Percentiles rank a stretch among this genome's conserved stretches.
Conservation (phyloP, 2,888 invertebrate genomes). For the Diplazon laetatorius region DNA sequence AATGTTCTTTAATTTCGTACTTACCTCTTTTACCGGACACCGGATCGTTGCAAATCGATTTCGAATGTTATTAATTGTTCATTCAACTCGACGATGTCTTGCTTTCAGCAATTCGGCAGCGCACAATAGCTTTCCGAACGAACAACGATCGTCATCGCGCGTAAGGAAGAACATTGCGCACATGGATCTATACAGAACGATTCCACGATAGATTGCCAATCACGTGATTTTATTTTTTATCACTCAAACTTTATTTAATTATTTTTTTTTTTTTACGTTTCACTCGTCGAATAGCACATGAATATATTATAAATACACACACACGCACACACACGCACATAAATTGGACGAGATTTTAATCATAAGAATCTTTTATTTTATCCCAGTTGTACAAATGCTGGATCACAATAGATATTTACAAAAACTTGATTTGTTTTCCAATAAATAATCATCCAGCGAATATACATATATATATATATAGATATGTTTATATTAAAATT, state of each 20-base stretch:
- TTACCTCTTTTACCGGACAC: not conserved
- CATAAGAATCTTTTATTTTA: conserved; percentile 49
- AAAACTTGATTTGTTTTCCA: conserved; percentile 47
- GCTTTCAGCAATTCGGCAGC: conserved; percentile 33
- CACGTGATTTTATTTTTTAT: not conserved
- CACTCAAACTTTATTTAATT: not conserved
- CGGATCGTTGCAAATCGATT: not conserved
- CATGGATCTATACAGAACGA: not conserved
- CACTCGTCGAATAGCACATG: conserved; percentile 1
- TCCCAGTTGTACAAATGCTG: conserved; percentile 35
- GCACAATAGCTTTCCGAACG: conserved; percentile 19
- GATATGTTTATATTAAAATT: conserved; percentile 12
- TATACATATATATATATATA: conserved; percentile 28
- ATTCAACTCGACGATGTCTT: not conserved
- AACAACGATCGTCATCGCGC: not conserved
- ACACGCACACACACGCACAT: conserved; percentile 7
- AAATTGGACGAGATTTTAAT: conserved; percentile 21
- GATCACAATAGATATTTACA: conserved; percentile 47
- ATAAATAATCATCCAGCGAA: conserved; percentile 34
- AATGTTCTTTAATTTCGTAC: too few species aligned
- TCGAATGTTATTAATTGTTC: too few species aligned
- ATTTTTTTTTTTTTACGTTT: not conserved
- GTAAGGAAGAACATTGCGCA: not conserved
- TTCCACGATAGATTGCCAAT: conserved; percentile 8
- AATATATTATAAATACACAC: conserved; percentile 21